phyloP scores from a whole-genome alignment of 2,888 invertebrate species.

The Drosophila fulvimacula region DNA sequence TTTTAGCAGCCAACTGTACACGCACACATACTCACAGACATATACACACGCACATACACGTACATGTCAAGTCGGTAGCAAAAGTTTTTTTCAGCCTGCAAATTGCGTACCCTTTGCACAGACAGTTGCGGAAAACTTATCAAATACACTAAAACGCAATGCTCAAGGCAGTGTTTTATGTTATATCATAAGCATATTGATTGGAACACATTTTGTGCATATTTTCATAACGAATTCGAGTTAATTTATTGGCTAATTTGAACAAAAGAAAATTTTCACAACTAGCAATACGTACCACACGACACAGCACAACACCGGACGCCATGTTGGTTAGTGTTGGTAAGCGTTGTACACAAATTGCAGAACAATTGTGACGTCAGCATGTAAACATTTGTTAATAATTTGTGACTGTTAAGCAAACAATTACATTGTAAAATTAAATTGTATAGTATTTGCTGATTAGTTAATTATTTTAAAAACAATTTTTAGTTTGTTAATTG shows the following conservation, averaged over 20 bases:
- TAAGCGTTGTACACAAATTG: constrained; percentile 22
- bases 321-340: constrained; percentile 89
- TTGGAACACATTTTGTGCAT: constrained; percentile 41
- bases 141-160: constrained; percentile 24
- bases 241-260: constrained; percentile 61
- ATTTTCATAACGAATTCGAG: constrained; percentile 57
- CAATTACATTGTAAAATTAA: neutral
- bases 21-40: constrained; percentile 39
- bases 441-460: neutral
- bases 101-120: constrained; percentile 61
- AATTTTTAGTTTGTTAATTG: neutral
- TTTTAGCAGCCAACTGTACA: constrained; percentile 69
- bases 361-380: constrained; percentile 45
- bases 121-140: constrained; percentile 51
- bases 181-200: constrained; percentile 28
- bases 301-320: constrained; percentile 98
- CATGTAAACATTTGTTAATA: neutral
- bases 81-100: constrained; percentile 56
- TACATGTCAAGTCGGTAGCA: constrained; percentile 58
- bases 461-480: neutral
- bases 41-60: constrained; percentile 22
- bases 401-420: neutral
- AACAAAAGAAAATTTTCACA: constrained; percentile 72
- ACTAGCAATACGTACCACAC: constrained; percentile 88
- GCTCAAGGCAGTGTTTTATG: constrained; percentile 26